Percentiles rank a stretch among this genome's conserved stretches.
phyloP scores from a whole-genome alignment of 2,797 vertebrate species.

The Netta rufina region DNA sequence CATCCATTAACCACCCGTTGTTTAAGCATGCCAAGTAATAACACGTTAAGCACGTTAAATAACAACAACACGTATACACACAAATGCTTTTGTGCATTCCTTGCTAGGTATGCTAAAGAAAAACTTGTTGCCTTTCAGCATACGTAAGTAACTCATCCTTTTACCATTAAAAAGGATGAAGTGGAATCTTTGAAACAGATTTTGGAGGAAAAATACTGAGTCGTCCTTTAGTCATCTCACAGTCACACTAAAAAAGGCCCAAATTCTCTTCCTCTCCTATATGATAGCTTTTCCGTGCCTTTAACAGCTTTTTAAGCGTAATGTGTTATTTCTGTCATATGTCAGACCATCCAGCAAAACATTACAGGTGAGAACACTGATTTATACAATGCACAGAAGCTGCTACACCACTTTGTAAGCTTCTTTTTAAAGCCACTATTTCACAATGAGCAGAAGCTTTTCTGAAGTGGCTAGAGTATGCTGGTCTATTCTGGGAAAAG shows the following conservation, averaged over 20 bases:
- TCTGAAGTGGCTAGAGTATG: constrained; percentile 37
- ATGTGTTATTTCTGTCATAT: neutral
- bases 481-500: constrained; percentile 37
- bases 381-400: neutral
- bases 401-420: neutral
- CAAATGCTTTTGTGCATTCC: neutral
- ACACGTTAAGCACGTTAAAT: neutral
- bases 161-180: neutral
- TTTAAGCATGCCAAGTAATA: neutral
- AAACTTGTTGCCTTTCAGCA: neutral
- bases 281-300: neutral
- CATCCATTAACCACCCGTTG: neutral
- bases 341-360: neutral
- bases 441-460: constrained; percentile 36
- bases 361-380: neutral
- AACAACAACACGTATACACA: neutral
- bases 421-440: neutral
- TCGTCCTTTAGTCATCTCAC: neutral
- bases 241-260: neutral
- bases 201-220: neutral
- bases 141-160: neutral
- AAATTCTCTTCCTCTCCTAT: neutral
- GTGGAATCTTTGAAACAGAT: neutral
- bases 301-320: neutral
- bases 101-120: neutral